A percentile compares a stretch with the other conserved stretches of the same genome.
These are phyloP conservation scores for Poeciliopsis presidionis DNA, from an alignment of 2,797 vertebrate species.

Conservation along the genomic window DNA sequence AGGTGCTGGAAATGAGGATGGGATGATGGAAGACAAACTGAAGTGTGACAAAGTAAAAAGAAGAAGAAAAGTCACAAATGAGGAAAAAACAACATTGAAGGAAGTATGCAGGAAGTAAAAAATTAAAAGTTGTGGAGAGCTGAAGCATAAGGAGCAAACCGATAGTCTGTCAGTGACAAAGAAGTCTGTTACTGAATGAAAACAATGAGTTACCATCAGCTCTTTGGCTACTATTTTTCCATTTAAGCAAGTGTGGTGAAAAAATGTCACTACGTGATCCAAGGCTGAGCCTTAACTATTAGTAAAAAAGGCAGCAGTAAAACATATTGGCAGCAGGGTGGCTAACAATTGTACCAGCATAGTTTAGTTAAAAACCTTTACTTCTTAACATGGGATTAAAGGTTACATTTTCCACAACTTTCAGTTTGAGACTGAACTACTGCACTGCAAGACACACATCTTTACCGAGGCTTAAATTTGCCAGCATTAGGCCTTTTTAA, in stretches of 20 bases:
- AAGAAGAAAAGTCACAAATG: not conserved
- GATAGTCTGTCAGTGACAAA: not conserved
- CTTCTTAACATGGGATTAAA: not conserved
- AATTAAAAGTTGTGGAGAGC: not conserved
- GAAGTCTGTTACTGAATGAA: not conserved
- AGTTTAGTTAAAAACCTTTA: not conserved
- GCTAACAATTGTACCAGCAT: not conserved
- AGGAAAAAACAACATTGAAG: not conserved
- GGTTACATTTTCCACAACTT: not conserved
- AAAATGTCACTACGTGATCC: not conserved
- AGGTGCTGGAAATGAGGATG: conserved; percentile 6
- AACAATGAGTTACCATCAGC: not conserved
- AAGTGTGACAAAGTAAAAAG: not conserved
- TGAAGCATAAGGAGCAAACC: not conserved
- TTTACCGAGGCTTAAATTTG: not conserved
- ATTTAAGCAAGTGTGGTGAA: not conserved
- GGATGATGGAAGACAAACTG: not conserved
- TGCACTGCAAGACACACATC: not conserved
- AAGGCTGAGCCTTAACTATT: not conserved
- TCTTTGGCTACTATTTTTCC: not conserved
- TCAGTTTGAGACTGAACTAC: not conserved
- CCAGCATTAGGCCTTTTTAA: too few species aligned
- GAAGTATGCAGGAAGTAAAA: not conserved
- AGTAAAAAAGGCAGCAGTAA: not conserved
- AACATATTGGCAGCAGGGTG: not conserved